Base-by-base conservation (phyloP, 2,797 vertebrate genomes). In the Eupleurogrammus muticus region DNA sequence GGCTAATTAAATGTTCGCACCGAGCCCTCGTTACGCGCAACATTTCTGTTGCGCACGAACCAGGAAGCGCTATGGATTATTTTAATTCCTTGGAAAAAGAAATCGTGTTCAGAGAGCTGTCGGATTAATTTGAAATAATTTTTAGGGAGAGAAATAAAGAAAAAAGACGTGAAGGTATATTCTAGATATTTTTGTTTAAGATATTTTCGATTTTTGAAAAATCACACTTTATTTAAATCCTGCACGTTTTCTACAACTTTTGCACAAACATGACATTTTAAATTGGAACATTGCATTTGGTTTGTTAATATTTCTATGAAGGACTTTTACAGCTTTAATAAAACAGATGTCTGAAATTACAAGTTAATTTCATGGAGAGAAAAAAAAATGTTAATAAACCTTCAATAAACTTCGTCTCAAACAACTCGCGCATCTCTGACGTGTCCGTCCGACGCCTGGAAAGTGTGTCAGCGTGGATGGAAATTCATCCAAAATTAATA, bases 401-500 rank as follows among this genome's bases (percentile, higher is more conserved):
- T 28, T 28, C 0, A 17, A 44, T 44, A 44, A 49, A 58, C 9
- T 49, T 61, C 23, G 1, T 36, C 13, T 34, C 35, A 28, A 28
- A 58, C 23, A 28, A 7, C 12, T 6, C 47, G 20, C 2, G n/a
- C 47, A 55, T 2, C 9, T 10, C 35, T 49, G 77, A 70, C 5
- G 35, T 16, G 16, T 66, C 38, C 23, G 56, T 34, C 47, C 67
- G 11, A n/a, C 23, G 24, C n/a, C 9, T 28, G 4, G 64, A 60
- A 66, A 68, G 73, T 77, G 82, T 72, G 79, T 72, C 78, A 66
- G 63, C 55, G 63, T 17, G 57, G 70, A 75, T 49, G 60, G 72
- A 76, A 65, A 84, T 89, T 89, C 87, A 88, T 91, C 52, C 85
- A 87, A 85, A 90, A 89, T 92, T 86, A 81, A 92, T 92, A 89